Evolutionary conservation across 1,140 invertebrate genomes (phyloP).

Genomic region (Brachionus calyciflorus): DNA sequence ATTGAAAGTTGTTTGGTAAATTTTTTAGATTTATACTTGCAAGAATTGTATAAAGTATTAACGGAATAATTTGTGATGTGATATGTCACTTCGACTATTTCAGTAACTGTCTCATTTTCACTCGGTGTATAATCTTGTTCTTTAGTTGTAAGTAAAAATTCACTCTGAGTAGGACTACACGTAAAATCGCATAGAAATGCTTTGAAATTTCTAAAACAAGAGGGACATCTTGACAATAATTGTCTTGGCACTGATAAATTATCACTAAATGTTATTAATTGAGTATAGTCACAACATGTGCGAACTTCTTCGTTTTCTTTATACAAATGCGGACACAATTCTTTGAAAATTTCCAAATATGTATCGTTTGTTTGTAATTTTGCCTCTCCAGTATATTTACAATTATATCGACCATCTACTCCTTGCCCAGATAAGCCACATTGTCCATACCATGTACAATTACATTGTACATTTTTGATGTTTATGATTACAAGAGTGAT

Average conservation of each 20-base stretch:
- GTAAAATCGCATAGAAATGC: slow-evolving; percentile 45
- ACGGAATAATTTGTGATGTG: slow-evolving; percentile 6
- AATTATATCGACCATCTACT: slow-evolving; percentile 2
- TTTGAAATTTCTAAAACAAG: slow-evolving; percentile 42
- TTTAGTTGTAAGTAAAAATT: slow-evolving; percentile 24
- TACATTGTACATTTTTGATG: not conserved
- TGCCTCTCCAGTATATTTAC: slow-evolving; percentile 38
- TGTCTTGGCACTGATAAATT: slow-evolving; percentile 28
- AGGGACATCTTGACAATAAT: slow-evolving; percentile 34
- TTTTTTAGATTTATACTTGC: not conserved
- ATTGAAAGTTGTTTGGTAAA: not conserved
- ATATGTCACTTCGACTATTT: not conserved
- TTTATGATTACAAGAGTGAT: not conserved
- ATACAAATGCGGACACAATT: slow-evolving; percentile 13
- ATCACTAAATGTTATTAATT: not conserved
- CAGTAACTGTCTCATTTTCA: slow-evolving; percentile 4
- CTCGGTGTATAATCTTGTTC: not conserved
- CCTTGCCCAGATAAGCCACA: not conserved
- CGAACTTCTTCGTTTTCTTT: not conserved
- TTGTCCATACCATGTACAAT: slow-evolving; percentile 46
- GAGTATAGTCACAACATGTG: slow-evolving; percentile 34
- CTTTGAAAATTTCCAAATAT: not conserved
- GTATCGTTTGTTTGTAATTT: not conserved
- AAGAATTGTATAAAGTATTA: slow-evolving; percentile 35
- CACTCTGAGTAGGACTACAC: slow-evolving; percentile 4